Conservation (phyloP, 2,113 vertebrate genomes). For the Agelaius phoeniceus region DNA sequence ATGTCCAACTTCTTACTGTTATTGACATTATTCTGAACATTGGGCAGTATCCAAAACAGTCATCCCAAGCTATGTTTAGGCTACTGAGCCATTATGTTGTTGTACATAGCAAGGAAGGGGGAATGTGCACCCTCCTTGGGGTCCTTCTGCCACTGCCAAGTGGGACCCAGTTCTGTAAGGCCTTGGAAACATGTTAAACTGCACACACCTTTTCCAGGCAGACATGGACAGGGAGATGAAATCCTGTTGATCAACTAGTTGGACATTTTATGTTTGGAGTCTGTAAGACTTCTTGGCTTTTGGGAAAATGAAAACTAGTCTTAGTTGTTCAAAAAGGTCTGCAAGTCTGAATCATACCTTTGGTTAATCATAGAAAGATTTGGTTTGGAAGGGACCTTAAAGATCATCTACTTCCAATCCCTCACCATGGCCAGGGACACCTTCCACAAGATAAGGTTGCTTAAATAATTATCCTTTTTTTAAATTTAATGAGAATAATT, state of each 20-base stretch:
- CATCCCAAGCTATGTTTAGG: background rate
- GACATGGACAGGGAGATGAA: background rate
- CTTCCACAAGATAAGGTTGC: background rate
- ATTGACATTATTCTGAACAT: background rate
- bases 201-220: background rate
- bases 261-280: background rate
- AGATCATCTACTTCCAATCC: background rate
- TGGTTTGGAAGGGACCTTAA: background rate
- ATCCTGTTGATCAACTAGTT: background rate
- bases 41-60: background rate
- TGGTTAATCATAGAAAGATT: background rate
- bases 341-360: background rate
- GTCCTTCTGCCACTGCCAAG: background rate
- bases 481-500: background rate
- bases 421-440: background rate
- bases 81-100: background rate
- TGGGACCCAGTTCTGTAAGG: background rate
- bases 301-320: background rate
- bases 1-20: background rate
- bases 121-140: background rate
- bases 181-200: background rate
- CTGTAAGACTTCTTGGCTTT: background rate
- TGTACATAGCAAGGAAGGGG: background rate
- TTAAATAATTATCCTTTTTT: background rate
- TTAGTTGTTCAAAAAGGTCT: background rate